phyloP scores from a whole-genome alignment of 2,797 vertebrate genomes.

The Sylvilagus floridanus region DNA sequence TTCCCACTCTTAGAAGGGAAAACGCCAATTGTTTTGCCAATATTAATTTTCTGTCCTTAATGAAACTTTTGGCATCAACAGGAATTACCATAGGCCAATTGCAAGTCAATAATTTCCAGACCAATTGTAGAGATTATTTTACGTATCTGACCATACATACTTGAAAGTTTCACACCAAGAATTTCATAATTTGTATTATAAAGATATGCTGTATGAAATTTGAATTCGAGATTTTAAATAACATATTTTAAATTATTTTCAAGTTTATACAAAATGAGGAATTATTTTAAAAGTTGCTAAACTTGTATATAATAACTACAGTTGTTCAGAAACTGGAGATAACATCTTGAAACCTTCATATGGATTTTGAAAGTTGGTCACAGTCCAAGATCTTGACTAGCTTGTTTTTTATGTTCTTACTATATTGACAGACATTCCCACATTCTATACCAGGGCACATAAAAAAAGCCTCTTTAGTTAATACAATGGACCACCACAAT shows the following conservation, averaged over 20 bases:
- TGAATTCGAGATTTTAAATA: not conserved
- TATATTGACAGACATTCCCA: not conserved
- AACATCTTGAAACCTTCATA: not conserved
- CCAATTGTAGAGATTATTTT: not conserved
- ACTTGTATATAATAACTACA: not conserved
- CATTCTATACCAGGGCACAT: not conserved
- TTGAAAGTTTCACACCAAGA: not conserved
- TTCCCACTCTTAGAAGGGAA: not conserved
- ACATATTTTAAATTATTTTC: not conserved
- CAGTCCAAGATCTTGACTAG: conserved; percentile 4
- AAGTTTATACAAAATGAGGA: not conserved
- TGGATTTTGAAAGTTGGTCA: not conserved
- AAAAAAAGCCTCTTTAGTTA: not conserved
- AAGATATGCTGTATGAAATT: not conserved
- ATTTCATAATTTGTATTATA: not conserved
- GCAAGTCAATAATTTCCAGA: not conserved
- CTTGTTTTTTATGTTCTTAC: not conserved
- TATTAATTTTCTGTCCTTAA: not conserved
- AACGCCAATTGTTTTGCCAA: not conserved
- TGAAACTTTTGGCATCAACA: not conserved
- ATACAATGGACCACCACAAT: not conserved
- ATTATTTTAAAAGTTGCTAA: not conserved
- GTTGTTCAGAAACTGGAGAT: not conserved
- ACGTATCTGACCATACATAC: not conserved
- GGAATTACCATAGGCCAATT: not conserved